Evolutionary conservation across 2,113 vertebrate species (phyloP).

Genomic region (Sus scrofa): T2T-Sscrofa CM000820.6:101903501-101904000

Average conservation of each 20-base stretch:
- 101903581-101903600: constrained; percentile 1
- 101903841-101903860: background rate
- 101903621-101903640: too few relatives aligned
- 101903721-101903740: background rate
- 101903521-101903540: background rate
- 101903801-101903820: background rate
- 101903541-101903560: background rate
- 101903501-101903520: background rate
- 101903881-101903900: background rate
- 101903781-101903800: background rate
- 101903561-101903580: constrained; percentile 42
- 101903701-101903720: background rate
- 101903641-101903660: background rate
- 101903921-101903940: background rate
- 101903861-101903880: background rate
- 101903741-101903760: constrained; percentile 11
- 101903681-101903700: constrained; percentile 42
- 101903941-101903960: background rate
- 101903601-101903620: background rate
- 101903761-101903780: background rate
- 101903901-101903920: background rate
- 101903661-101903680: background rate
- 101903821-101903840: constrained; percentile 19
- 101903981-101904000: constrained; percentile 56
- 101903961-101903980: constrained; percentile 49